phyloP scores from a whole-genome alignment of 2,797 vertebrate genomes.

The Aldrovandia affinis region DNA sequence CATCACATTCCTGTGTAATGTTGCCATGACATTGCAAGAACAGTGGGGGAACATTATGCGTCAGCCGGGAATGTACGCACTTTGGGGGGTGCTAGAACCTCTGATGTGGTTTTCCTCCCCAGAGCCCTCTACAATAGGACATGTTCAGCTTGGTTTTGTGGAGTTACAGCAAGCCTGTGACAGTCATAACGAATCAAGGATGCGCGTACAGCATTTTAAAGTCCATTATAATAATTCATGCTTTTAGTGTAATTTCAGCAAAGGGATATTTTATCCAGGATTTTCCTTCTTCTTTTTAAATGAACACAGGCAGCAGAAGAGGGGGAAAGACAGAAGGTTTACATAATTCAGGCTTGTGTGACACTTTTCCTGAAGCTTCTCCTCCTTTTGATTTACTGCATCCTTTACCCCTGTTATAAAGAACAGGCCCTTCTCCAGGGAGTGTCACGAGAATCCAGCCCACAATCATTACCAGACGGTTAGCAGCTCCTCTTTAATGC shows the following conservation, averaged over 20 bases:
- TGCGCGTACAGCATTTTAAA: background rate
- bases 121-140: background rate
- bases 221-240: background rate
- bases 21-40: background rate
- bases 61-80: background rate
- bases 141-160: background rate
- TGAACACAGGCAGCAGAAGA: background rate
- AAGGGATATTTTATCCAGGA: background rate
- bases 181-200: background rate
- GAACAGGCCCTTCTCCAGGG: constrained; percentile 20
- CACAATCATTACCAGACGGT: constrained; percentile 72
- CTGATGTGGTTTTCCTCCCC: background rate
- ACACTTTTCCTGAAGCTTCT: constrained; percentile 31
- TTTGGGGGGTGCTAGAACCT: background rate
- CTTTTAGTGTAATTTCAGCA: background rate
- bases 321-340: background rate
- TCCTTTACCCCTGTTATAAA: constrained; percentile 10
- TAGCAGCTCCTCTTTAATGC: constrained; percentile 65
- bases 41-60: background rate
- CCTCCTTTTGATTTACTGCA: background rate
- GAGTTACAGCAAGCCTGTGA: background rate
- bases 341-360: background rate
- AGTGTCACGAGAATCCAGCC: constrained; percentile 39
- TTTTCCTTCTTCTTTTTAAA: background rate
- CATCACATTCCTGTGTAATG: background rate